Base-by-base conservation (phyloP, 2,113 vertebrate species). In the Pollachius pollachius region DNA sequence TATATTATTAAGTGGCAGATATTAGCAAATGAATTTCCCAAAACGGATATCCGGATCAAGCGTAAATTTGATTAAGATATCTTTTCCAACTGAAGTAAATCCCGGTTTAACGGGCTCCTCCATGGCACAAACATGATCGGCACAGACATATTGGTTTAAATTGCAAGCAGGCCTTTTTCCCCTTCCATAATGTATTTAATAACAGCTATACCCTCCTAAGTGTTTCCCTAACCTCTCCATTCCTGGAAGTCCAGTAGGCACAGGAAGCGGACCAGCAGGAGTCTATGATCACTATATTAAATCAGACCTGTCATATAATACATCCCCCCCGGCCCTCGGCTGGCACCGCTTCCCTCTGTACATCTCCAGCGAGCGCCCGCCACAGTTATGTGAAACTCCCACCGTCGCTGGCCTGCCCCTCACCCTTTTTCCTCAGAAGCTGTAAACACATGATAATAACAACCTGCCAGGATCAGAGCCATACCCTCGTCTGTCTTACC, bases 261-360 rank as follows among this genome's bases (percentile, higher is more conserved):
- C 89, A 90, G 89, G 89, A 90, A 90, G 86, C 89, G 86, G 83
- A 81, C 87, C 70, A 85, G 89, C 79, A 82, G 82, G 82, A 88
- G 77, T 85, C 85, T 87, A 78, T 85, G 56, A 80, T 79, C 84
- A 71, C 74, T 52, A 73, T 86, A 88, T 90, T 89, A 87, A 84
- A 90, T 90, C 89, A 88, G 81, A 77, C 67, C 67, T 2, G 78
- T 86, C 82, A 89, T 89, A 85, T 87, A 90, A 88, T 89, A 90
- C 87, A 86, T 84, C 87, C 84, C 78, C 41, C 58, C 64, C 23
- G 72, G 78, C 73, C 74, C 59, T 79, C 74, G 78, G 83, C 71
- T 79, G 83, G 87, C 87, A 89, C 87, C 81, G 34, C 61, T 78
- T 88, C 78, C 80, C 73, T 23, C 19, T 8, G 15, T 67, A 75